phyloP scores from a whole-genome alignment of 2,888 invertebrate species.

The Stratiomys singularior region DNA sequence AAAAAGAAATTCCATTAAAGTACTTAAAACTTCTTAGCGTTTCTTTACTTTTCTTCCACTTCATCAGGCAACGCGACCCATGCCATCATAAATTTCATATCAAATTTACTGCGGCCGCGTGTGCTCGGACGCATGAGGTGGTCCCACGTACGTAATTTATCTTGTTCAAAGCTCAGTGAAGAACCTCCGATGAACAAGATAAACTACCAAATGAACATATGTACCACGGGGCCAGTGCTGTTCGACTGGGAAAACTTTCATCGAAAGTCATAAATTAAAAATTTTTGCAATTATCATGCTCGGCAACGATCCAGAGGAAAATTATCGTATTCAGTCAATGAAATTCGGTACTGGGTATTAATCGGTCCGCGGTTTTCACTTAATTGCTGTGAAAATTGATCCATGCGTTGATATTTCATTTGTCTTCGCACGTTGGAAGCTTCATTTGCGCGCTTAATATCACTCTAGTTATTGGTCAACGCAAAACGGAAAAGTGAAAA shows the following conservation, averaged over 20 bases:
- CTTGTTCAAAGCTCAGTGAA: not conserved
- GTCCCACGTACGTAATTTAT: not conserved
- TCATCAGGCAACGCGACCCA: too few species aligned
- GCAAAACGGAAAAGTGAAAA: not conserved
- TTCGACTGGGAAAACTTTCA: conserved; percentile 12
- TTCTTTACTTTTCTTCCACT: too few species aligned
- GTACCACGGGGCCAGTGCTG: not conserved
- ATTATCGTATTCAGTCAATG: not conserved
- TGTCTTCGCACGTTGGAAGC: too few species aligned
- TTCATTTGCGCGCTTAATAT: too few species aligned
- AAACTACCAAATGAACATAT: not conserved
- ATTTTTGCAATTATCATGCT: conserved; percentile 11
- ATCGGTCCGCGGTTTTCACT: not conserved
- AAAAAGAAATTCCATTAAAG: too few species aligned
- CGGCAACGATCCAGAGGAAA: not conserved
- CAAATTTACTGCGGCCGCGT: too few species aligned
- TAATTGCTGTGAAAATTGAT: not conserved
- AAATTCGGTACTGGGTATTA: not conserved
- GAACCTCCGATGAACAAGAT: not conserved
- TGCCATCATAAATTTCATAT: too few species aligned
- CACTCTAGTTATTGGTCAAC: too few species aligned
- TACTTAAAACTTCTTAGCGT: too few species aligned
- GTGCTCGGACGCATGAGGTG: not conserved
- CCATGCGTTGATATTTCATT: not conserved
- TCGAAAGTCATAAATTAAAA: not conserved